A percentile compares a stretch with the other conserved stretches of the same genome.
phyloP scores from a whole-genome alignment of 2,797 vertebrate species.

The Morus bassanus region DNA sequence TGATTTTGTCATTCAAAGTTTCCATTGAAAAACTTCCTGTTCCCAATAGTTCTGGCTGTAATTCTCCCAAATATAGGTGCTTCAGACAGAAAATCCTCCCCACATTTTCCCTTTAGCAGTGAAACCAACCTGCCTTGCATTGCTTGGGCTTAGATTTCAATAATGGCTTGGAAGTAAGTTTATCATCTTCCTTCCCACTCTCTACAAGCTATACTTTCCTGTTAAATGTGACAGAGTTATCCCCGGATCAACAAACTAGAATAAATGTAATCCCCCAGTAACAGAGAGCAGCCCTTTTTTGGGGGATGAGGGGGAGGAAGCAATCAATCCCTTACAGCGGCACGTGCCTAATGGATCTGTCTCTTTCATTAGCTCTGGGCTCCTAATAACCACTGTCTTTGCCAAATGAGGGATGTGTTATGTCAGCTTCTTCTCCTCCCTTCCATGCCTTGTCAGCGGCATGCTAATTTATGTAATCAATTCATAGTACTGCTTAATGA shows the following conservation, averaged over 20 bases:
- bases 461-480: slow-evolving; percentile 65
- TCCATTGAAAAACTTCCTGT: background rate
- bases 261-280: slow-evolving; percentile 1
- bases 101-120: background rate
- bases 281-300: background rate
- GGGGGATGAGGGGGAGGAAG: background rate
- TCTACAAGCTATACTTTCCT: background rate
- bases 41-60: background rate
- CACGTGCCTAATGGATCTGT: slow-evolving; percentile 43
- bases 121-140: background rate
- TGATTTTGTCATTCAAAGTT: background rate
- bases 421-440: slow-evolving; percentile 3
- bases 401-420: slow-evolving; percentile 34
- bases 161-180: background rate
- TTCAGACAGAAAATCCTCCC: background rate
- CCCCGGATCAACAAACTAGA: background rate
- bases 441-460: slow-evolving; percentile 50
- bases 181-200: background rate
- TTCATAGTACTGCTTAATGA: slow-evolving; percentile 56
- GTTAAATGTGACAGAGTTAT: background rate
- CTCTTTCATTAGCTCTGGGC: slow-evolving; percentile 45
- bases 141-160: background rate
- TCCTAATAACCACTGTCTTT: slow-evolving; percentile 48
- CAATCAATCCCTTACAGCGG: background rate
- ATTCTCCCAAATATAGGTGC: background rate